phyloP scores from a whole-genome alignment of 2,113 vertebrate species.

The Conger conger region DNA sequence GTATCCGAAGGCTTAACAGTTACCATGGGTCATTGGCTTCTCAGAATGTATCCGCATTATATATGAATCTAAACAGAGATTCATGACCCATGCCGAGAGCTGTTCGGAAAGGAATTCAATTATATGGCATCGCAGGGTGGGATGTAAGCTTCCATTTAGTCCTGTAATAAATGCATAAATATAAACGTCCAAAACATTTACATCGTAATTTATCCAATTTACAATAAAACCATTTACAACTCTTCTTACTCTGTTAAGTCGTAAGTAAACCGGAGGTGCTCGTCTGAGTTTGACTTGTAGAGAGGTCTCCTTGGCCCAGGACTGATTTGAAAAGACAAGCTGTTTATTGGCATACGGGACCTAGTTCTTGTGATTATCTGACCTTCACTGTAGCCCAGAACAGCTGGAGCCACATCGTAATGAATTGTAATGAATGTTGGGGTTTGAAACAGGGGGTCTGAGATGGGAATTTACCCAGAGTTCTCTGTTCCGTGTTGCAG shows the following conservation, averaged over 20 bases:
- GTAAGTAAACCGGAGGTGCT: background rate
- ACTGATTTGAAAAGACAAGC: too few relatives aligned
- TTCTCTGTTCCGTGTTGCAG: constrained; percentile 45
- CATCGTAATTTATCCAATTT: background rate
- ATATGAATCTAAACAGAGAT: background rate
- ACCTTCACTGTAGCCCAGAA: too few relatives aligned
- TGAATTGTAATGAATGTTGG: too few relatives aligned
- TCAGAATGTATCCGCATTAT: background rate
- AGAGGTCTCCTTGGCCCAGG: background rate
- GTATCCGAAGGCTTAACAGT: background rate
- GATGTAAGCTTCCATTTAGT: constrained; percentile 13
- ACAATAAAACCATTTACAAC: too few relatives aligned
- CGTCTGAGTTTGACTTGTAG: background rate
- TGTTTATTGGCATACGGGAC: background rate
- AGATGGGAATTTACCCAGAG: background rate
- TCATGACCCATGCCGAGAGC: background rate
- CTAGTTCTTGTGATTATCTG: background rate
- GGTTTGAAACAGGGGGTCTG: too few relatives aligned
- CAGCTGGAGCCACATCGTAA: too few relatives aligned
- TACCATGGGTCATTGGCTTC: background rate
- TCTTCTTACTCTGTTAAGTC: too few relatives aligned
- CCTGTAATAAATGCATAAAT: background rate
- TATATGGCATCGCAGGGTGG: constrained; percentile 51
- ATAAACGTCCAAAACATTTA: background rate
- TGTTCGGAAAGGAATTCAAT: constrained; percentile 8